Conservation (phyloP, 1,140 invertebrate genomes). For the Nautilus pompilius region DNA sequence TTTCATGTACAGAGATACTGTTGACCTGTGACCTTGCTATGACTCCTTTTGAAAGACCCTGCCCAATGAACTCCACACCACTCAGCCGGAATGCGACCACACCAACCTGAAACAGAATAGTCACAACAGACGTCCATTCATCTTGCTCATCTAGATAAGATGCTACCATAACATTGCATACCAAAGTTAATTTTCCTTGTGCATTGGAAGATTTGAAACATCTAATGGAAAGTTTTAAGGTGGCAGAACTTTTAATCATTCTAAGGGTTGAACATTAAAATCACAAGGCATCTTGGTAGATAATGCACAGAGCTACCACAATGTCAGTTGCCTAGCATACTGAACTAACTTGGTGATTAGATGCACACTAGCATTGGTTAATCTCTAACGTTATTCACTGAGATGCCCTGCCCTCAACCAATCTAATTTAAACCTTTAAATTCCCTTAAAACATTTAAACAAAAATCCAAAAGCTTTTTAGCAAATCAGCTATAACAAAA, state of each 20-base stretch:
- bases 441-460: too few species aligned
- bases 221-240: not conserved
- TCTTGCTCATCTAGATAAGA: not conserved
- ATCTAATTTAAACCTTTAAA: too few species aligned
- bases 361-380: too few species aligned
- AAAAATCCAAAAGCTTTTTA: too few species aligned
- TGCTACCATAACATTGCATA: not conserved
- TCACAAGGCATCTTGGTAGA: not conserved
- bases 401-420: too few species aligned
- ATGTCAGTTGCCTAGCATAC: too few species aligned
- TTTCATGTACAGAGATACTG: conserved; percentile 75
- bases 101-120: conserved; percentile 65
- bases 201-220: not conserved
- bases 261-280: not conserved
- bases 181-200: not conserved
- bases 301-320: too few species aligned
- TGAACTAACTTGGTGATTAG: too few species aligned
- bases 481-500: too few species aligned
- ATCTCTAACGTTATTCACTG: too few species aligned
- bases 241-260: not conserved
- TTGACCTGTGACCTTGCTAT: conserved; percentile 73
- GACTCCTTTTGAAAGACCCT: conserved; percentile 72
- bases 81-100: conserved; percentile 78
- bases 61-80: conserved; percentile 77
- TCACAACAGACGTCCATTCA: not conserved